Conservation (phyloP, 2,797 vertebrate genomes). For the Platyrinchus mystaceus region DNA sequence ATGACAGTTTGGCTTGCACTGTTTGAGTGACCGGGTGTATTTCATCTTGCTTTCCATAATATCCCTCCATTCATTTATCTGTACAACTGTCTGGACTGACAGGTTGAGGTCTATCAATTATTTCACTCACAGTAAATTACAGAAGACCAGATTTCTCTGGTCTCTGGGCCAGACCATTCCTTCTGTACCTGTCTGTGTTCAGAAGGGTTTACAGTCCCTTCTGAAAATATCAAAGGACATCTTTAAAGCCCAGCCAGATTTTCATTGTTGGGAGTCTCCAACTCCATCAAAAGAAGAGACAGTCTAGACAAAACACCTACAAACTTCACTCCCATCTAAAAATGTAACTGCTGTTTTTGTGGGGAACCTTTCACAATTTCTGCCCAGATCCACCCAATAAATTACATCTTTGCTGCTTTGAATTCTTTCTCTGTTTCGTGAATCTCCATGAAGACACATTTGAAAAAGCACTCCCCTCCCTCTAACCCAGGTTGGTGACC, state of each 20-base stretch:
- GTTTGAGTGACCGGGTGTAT: neutral
- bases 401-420: neutral
- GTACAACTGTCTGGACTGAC: neutral
- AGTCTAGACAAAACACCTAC: conserved; percentile 64
- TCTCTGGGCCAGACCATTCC: neutral
- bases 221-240: conserved; percentile 43
- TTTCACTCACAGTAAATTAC: conserved; percentile 16
- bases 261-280: conserved; percentile 36
- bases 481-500: neutral
- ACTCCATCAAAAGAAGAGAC: conserved; percentile 52
- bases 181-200: neutral
- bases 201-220: neutral
- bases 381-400: conserved; percentile 7
- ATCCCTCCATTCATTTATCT: neutral
- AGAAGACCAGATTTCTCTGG: neutral
- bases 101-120: neutral
- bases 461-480: neutral
- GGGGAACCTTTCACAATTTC: conserved; percentile 20
- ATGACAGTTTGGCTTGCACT: neutral
- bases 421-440: neutral
- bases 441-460: neutral
- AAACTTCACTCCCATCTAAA: conserved; percentile 26
- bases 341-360: neutral
- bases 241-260: conserved; percentile 53
- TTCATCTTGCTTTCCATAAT: neutral